Evolutionary conservation across 2,888 invertebrate genomes (phyloP), one percentile per base, ranked within the genome.

Genomic region (Drosophila paranaensis): DNA sequence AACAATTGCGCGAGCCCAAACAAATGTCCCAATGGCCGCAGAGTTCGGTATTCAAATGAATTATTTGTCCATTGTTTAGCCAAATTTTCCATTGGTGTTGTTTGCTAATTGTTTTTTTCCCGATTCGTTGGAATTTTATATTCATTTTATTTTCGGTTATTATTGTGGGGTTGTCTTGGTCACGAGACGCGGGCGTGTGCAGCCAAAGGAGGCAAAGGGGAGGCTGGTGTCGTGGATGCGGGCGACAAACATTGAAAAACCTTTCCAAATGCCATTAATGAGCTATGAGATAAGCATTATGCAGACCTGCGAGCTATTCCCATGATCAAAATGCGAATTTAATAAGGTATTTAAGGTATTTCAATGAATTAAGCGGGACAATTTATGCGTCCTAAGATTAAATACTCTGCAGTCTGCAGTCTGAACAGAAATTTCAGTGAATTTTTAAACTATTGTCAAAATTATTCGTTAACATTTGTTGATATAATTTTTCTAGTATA

Each of bases 1-100:
- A 69, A 70, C 66, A 79, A 77, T 79, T 74, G 77, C 73, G 74
- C 73, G 74, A 79, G 70, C 74, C 76, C 81, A 78, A 80, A 81
- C 81, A 78, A 82, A 77, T 77, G 74, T 58, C 70, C 74, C 74
- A 77, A 61, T 71, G 43, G 43, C 46, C 8, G 54, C 54, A 16
- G 16, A 27, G 37, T 33, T 56, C 64, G 42, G 65, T 79, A 77
- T 79, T 77, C 77, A 79, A 79, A 79, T 79, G 40, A 65, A 64
- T 40, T 62, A 74, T 61, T 50, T 64, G 46, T 54, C 35, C 50
- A 76, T 79, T 79, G 79, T 80, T 74, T 77, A 71, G 77, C 62
- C 75, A 72, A 71, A 80, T 75, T 72, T 71, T 63, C 60, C 53
- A 53, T 70, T 71, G 58, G 55, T 64, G 50, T 78, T 75, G 69